Conservation (phyloP, 2,888 invertebrate genomes). For the Cerastis leucographa region DNA sequence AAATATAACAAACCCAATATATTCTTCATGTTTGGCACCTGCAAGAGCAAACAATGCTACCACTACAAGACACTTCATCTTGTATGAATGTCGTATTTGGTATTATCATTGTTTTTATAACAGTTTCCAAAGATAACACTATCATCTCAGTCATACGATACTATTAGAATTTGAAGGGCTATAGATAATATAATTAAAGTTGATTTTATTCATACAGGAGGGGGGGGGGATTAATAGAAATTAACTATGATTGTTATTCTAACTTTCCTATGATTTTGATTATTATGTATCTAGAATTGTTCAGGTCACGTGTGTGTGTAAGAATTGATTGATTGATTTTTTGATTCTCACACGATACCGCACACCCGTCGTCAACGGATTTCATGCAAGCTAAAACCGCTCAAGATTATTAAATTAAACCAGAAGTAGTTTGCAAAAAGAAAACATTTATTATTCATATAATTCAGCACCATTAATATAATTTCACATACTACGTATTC, state of each 20-base stretch:
- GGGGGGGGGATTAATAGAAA: neutral
- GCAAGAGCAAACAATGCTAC: slow-evolving; percentile 70
- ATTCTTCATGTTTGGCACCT: slow-evolving; percentile 81
- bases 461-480: too few species aligned
- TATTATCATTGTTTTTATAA: slow-evolving; percentile 41
- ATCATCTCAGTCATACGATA: slow-evolving; percentile 9
- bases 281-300: too few species aligned
- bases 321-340: too few species aligned
- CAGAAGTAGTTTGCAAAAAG: too few species aligned
- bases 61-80: slow-evolving; percentile 52
- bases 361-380: too few species aligned
- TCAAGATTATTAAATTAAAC: too few species aligned
- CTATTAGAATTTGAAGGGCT: slow-evolving; percentile 14
- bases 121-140: slow-evolving; percentile 16
- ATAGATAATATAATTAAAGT: slow-evolving; percentile 15
- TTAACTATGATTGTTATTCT: neutral
- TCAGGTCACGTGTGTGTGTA: too few species aligned
- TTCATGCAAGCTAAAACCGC: too few species aligned
- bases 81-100: slow-evolving; percentile 2
- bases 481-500: too few species aligned
- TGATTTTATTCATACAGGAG: slow-evolving; percentile 11
- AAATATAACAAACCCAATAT: slow-evolving; percentile 76
- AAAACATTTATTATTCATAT: too few species aligned
- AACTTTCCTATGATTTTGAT: neutral
- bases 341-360: too few species aligned